These are phyloP conservation scores for Platyrinchus mystaceus DNA, from an alignment of 2,797 vertebrate species.

Conservation along the genomic window DNA sequence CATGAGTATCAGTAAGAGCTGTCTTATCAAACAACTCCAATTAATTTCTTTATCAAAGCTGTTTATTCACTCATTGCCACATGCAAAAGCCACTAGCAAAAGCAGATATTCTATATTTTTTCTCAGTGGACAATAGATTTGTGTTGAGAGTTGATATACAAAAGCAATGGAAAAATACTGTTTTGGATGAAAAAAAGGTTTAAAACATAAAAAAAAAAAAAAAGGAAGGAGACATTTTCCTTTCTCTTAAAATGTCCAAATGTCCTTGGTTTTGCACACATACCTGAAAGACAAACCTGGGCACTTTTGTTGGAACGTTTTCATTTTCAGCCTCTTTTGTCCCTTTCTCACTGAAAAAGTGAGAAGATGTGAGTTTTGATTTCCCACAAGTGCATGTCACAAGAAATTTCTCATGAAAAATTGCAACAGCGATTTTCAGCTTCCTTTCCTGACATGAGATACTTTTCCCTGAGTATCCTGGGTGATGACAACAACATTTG, in stretches of 20 bases:
- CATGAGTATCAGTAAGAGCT: background rate
- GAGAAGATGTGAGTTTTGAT: background rate
- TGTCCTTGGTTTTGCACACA: background rate
- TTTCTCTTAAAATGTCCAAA: background rate
- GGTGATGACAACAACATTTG: background rate
- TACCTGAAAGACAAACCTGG: background rate
- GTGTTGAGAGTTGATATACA: background rate
- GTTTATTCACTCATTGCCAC: background rate
- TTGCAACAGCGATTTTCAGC: background rate
- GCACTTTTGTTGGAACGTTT: background rate
- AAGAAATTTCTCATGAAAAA: slow-evolving; percentile 10
- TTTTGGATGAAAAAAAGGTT: background rate
- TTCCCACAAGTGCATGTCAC: background rate
- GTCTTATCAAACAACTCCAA: background rate
- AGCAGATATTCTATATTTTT: background rate
- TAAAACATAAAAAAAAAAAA: background rate
- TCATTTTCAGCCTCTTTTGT: background rate
- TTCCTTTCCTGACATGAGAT: background rate
- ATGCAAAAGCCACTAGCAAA: background rate
- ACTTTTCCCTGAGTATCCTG: background rate
- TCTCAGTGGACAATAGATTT: background rate
- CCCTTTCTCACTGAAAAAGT: background rate
- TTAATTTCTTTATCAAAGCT: background rate
- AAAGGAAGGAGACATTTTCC: background rate
- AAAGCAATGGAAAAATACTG: background rate